phyloP scores from a whole-genome alignment of 2,113 vertebrate species.

The Apodemus sylvaticus region DNA sequence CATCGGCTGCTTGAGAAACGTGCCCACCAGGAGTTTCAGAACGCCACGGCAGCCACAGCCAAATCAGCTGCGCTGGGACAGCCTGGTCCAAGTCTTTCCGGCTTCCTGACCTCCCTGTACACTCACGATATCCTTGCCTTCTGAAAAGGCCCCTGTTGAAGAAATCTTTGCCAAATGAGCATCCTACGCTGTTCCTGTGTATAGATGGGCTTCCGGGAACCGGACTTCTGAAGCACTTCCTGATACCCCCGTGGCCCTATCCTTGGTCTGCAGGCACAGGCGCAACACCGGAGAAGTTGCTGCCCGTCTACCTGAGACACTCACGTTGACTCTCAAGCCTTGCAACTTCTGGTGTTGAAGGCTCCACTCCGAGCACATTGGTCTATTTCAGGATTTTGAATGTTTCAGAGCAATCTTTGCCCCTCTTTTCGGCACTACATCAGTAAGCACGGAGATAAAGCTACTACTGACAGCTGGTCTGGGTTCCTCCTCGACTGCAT shows the following conservation, averaged over 20 bases:
- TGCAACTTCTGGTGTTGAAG: background rate
- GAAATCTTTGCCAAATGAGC: fast-evolving
- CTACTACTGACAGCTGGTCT: slow-evolving; percentile 65
- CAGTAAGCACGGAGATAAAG: slow-evolving; percentile 24
- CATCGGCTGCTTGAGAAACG: background rate
- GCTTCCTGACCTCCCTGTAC: fast-evolving
- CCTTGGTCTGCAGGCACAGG: fast-evolving
- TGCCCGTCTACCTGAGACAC: fast-evolving
- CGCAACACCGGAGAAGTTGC: fast-evolving
- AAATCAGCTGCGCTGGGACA: fast-evolving
- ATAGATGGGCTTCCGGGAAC: fast-evolving
- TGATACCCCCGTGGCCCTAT: fast-evolving
- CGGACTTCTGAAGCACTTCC: fast-evolving
- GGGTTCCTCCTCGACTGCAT: background rate
- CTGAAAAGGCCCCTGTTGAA: background rate
- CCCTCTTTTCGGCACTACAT: background rate
- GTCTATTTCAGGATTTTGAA: slow-evolving; percentile 14
- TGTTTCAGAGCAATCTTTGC: background rate
- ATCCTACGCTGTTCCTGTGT: fast-evolving
- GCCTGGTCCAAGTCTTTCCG: background rate
- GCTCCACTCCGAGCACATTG: background rate
- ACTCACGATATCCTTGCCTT: fast-evolving
- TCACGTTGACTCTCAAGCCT: fast-evolving
- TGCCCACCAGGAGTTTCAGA: background rate
- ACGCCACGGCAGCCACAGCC: too few relatives aligned